These are phyloP conservation scores for Drosophila melanogaster DNA, from an alignment of 1,140 invertebrate species.

Conservation along the genomic window Release_6_plus_ISO1_MT NC_004354.4:3016501-3017000, in stretches of 20 bases:
- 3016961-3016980: constrained; percentile 55
- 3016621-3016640: too few relatives aligned
- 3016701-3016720: too few relatives aligned
- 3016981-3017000: neutral
- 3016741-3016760: constrained; percentile 9
- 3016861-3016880: constrained; percentile 71
- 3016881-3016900: constrained; percentile 48
- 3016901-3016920: constrained; percentile 5
- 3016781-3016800: constrained; percentile 59
- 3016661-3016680: too few relatives aligned
- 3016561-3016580: constrained; percentile 24
- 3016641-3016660: too few relatives aligned
- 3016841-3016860: constrained; percentile 46
- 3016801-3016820: constrained; percentile 82
- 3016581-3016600: constrained; percentile 13
- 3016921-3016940: constrained; percentile 46
- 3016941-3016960: constrained; percentile 69
- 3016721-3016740: neutral
- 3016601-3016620: neutral
- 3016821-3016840: constrained; percentile 45
- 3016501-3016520: constrained; percentile 49
- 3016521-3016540: constrained; percentile 37
- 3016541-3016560: constrained; percentile 42
- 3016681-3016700: too few relatives aligned
- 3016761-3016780: constrained; percentile 44